Evolutionary conservation across 2,888 invertebrate genomes (phyloP).

Genomic region (Mimumesa dahlbomi): DNA sequence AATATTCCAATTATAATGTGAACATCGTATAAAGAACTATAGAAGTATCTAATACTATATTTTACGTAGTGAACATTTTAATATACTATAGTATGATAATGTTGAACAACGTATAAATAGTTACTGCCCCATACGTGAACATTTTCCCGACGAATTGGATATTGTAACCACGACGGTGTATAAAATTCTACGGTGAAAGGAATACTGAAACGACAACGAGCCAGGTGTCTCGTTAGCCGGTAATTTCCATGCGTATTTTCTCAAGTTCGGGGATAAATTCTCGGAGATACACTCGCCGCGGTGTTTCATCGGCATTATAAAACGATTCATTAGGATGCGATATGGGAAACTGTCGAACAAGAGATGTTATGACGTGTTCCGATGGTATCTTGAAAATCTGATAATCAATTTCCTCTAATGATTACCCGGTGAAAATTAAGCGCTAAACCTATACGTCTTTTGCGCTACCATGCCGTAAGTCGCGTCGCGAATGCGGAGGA

Average conservation of each 20-base stretch:
- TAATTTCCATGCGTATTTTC: constrained; percentile 41
- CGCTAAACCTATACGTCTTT: constrained; percentile 29
- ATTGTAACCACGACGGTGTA: too few species aligned
- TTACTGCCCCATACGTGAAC: too few species aligned
- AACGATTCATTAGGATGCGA: neutral
- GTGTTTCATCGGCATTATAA: neutral
- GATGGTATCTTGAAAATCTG: constrained; percentile 42
- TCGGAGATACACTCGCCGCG: constrained; percentile 8
- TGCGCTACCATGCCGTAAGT: neutral
- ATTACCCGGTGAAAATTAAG: constrained; percentile 37
- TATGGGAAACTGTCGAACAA: constrained; percentile 36
- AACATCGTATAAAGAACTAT: too few species aligned
- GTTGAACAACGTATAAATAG: too few species aligned
- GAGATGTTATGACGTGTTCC: constrained; percentile 23
- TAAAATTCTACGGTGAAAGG: neutral
- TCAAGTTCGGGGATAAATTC: constrained; percentile 38
- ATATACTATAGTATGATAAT: too few species aligned
- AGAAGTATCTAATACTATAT: too few species aligned
- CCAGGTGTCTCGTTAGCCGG: constrained; percentile 49
- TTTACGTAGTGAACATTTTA: too few species aligned
- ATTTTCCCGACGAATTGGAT: too few species aligned
- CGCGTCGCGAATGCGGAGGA: neutral
- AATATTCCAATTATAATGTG: too few species aligned
- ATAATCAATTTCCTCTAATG: constrained; percentile 39
- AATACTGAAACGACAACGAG: constrained; percentile 1